These are phyloP conservation scores for Anarrhichthys ocellatus DNA, from an alignment of 2,113 vertebrate genomes.

Conservation along the genomic window DNA sequence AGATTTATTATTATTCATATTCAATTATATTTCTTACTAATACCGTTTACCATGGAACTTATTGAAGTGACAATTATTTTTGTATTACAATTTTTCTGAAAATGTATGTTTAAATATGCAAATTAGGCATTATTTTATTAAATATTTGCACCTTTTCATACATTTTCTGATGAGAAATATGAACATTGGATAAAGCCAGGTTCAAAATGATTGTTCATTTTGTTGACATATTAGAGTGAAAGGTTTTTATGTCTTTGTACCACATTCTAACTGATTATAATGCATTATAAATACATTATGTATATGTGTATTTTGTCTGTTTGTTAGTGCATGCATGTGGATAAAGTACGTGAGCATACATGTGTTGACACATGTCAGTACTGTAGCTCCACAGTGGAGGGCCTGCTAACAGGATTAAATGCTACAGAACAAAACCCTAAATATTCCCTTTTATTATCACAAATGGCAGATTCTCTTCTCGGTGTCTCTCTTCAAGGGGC, in stretches of 20 bases:
- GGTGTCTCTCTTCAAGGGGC: constrained; percentile 67
- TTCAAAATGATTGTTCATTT: not conserved
- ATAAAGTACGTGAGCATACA: not conserved
- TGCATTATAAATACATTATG: not conserved
- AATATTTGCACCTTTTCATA: not conserved
- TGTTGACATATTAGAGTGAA: not conserved
- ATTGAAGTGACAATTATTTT: not conserved
- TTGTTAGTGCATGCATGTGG: not conserved
- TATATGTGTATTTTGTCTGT: constrained; percentile 10
- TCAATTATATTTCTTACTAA: not conserved
- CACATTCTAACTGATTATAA: not conserved
- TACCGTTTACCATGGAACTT: not conserved
- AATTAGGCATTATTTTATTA: not conserved
- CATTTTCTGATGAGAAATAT: not conserved
- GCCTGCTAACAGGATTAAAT: constrained; percentile 38
- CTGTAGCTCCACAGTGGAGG: constrained; percentile 27
- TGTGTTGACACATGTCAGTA: constrained; percentile 32
- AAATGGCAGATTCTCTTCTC: constrained; percentile 72
- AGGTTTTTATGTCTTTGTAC: not conserved
- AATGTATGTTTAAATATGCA: not conserved
- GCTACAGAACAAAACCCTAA: constrained; percentile 63
- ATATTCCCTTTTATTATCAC: constrained; percentile 77
- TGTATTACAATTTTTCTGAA: not conserved
- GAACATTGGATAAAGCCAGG: not conserved
- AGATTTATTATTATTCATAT: not conserved